phyloP scores from a whole-genome alignment of 2,113 vertebrate species.

The Agelaius tricolor region DNA sequence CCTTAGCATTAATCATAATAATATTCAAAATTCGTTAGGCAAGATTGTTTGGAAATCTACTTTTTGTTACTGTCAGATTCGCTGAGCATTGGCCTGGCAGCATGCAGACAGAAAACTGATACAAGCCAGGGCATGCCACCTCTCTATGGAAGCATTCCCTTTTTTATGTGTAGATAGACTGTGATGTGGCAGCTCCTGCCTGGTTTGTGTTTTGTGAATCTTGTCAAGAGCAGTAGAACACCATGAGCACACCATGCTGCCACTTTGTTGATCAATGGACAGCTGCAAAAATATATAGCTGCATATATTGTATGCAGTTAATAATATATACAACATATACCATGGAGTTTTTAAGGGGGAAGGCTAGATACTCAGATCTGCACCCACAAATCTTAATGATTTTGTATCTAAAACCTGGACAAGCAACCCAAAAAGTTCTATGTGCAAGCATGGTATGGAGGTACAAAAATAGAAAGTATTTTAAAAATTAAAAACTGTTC shows the following conservation, averaged over 20 bases:
- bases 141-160: not conserved
- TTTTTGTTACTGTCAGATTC: constrained; percentile 73
- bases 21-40: constrained; percentile 77
- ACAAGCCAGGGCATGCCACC: not conserved
- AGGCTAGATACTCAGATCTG: not conserved
- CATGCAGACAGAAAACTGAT: not conserved
- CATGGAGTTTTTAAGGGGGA: not conserved
- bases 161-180: not conserved
- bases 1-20: constrained; percentile 58
- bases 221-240: not conserved
- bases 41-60: constrained; percentile 76
- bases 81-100: not conserved
- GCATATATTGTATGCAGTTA: not conserved
- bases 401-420: not conserved
- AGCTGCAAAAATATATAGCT: not conserved
- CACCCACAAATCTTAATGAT: not conserved
- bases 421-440: not conserved
- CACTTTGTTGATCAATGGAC: not conserved
- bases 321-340: not conserved
- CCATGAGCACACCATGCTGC: not conserved
- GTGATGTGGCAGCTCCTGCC: not conserved
- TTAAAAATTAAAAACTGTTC: not conserved
- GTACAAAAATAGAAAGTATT: not conserved
- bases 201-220: not conserved
- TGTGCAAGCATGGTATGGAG: not conserved